Evolutionary conservation across 2,113 vertebrate genomes (phyloP).

Genomic region (Apteryx owenii): DNA sequence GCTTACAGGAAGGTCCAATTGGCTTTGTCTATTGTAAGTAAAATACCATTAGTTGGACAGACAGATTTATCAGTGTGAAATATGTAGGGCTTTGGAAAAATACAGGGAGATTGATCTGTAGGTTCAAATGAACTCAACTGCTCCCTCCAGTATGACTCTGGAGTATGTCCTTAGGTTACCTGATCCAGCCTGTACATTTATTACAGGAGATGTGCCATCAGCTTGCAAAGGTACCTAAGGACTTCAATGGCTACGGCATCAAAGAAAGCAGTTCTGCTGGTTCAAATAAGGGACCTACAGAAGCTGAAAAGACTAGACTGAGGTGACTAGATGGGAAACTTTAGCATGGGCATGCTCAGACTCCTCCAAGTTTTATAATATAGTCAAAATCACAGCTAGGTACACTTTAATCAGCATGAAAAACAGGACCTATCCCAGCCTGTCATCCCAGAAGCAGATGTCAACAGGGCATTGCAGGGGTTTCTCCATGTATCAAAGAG

Average conservation of each 20-base stretch:
- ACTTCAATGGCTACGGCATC: background rate
- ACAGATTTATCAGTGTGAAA: background rate
- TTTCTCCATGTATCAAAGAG: background rate
- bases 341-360: background rate
- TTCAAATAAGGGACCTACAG: background rate
- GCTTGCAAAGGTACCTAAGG: background rate
- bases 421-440: background rate
- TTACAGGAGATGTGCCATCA: background rate
- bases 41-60: background rate
- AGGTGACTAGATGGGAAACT: background rate
- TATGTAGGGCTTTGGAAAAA: background rate
- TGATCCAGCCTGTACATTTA: background rate
- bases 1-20: background rate
- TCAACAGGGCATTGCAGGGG: background rate
- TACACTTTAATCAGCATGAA: background rate
- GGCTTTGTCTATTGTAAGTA: background rate
- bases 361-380: background rate
- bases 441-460: background rate
- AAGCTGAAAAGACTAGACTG: background rate
- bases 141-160: background rate
- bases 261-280: background rate
- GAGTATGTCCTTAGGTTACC: background rate
- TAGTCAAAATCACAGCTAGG: background rate
- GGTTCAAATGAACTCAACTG: background rate
- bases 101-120: background rate